Percentiles rank a stretch among this genome's conserved stretches.
Evolutionary conservation across 2,888 invertebrate species (phyloP).

Genomic region (Eupithecia subumbrata): DNA sequence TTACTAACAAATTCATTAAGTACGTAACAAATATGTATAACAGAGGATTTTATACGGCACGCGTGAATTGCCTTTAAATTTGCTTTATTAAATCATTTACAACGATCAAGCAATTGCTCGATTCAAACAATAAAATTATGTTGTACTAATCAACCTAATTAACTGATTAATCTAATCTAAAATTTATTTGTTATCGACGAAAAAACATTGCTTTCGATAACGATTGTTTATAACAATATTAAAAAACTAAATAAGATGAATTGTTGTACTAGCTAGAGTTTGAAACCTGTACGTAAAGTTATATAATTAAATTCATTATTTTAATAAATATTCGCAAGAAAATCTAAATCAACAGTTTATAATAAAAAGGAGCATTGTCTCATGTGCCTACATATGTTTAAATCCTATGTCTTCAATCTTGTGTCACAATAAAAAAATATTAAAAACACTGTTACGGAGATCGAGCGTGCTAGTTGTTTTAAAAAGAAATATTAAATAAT

Average conservation of each 20-base stretch:
- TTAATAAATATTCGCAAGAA: not conserved
- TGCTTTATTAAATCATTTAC: not conserved
- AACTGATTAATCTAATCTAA: not conserved
- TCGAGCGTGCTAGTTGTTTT: not conserved
- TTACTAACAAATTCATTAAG: slow-evolving; percentile 25
- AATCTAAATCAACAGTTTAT: not conserved
- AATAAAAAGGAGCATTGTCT: not conserved
- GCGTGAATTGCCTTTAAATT: not conserved
- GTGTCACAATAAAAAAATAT: not conserved
- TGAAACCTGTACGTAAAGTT: not conserved
- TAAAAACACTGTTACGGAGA: not conserved
- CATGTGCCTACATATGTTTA: not conserved
- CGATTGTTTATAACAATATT: not conserved
- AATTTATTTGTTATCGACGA: not conserved
- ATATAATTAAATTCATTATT: not conserved
- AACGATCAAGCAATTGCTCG: not conserved
- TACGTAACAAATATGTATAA: slow-evolving; percentile 1
- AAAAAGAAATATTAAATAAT: not conserved
- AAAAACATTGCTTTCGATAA: not conserved
- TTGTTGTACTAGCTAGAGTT: not conserved
- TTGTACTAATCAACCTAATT: not conserved
- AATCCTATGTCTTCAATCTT: not conserved
- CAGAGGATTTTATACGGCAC: not conserved
- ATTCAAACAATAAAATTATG: not conserved
- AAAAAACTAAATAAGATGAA: not conserved